phyloP scores from a whole-genome alignment of 1,140 invertebrate genomes.

The Lepidurus packardi region DNA sequence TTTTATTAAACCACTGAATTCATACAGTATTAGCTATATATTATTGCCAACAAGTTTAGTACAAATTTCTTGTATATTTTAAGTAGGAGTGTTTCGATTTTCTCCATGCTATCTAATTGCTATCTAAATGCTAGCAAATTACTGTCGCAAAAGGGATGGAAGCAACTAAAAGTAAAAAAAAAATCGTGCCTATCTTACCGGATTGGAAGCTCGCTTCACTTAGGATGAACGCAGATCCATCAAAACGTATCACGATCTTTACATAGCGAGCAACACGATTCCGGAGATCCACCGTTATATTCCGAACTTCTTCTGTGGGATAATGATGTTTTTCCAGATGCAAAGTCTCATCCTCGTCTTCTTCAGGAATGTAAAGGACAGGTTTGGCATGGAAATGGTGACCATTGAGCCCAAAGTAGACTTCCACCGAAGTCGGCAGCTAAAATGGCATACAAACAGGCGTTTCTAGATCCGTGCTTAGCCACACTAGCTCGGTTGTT shows the following conservation, averaged over 20 bases:
- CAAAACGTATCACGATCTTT: conserved; percentile 50
- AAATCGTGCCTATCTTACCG: conserved; percentile 34
- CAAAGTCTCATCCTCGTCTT: conserved; percentile 38
- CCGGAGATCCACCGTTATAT: conserved; percentile 47
- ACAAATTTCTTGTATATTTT: too few relatives aligned
- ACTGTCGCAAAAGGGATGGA: too few relatives aligned
- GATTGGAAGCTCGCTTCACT: conserved; percentile 48
- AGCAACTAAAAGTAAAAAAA: too few relatives aligned
- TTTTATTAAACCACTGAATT: too few relatives aligned
- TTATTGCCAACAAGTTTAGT: too few relatives aligned
- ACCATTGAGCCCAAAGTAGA: conserved; percentile 9
- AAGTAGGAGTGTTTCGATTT: too few relatives aligned
- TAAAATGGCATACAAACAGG: background rate
- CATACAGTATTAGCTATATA: too few relatives aligned
- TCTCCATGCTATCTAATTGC: too few relatives aligned
- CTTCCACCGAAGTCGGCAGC: background rate
- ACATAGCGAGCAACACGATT: conserved; percentile 48
- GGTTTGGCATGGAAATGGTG: conserved; percentile 17
- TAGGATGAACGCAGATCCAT: conserved; percentile 51
- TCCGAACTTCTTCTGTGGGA: conserved; percentile 40
- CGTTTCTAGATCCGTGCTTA: background rate
- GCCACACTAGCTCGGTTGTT: background rate
- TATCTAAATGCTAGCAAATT: too few relatives aligned
- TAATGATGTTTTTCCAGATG: conserved; percentile 35
- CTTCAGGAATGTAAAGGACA: conserved; percentile 34